A percentile compares a stretch with the other conserved stretches of the same genome.
Conservation (phyloP, 2,113 vertebrate genomes). For the Limanda limanda region DNA sequence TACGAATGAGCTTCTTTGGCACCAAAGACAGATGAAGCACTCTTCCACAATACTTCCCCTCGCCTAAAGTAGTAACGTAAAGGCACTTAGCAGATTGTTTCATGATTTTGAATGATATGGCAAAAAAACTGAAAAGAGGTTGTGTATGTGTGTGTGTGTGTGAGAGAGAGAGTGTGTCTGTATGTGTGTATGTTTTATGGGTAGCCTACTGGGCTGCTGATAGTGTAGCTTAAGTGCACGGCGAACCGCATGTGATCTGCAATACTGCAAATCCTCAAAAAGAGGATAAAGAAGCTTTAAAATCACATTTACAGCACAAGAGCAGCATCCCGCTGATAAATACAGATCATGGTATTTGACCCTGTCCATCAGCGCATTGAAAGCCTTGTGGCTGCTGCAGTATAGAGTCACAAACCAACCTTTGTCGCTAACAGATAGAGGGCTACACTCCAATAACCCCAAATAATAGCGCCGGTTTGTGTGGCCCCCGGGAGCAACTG, state of each 20-base stretch:
- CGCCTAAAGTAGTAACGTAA: slow-evolving; percentile 52
- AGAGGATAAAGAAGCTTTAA: slow-evolving; percentile 82
- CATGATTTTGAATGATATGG: slow-evolving; percentile 68
- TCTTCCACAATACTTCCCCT: slow-evolving; percentile 62
- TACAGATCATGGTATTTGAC: slow-evolving; percentile 82
- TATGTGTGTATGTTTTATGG: slow-evolving; percentile 40
- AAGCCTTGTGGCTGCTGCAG: slow-evolving; percentile 51
- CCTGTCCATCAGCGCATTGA: slow-evolving; percentile 75
- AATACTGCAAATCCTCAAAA: slow-evolving; percentile 79
- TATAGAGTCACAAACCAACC: slow-evolving; percentile 54
- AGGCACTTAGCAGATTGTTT: slow-evolving; percentile 66
- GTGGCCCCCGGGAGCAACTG: slow-evolving; percentile 26
- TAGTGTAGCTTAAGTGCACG: slow-evolving; percentile 76
- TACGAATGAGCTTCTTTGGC: slow-evolving; percentile 65
- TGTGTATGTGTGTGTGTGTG: slow-evolving; percentile 5
- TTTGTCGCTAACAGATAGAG: slow-evolving; percentile 66
- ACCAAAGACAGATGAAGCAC: slow-evolving; percentile 56
- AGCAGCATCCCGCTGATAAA: slow-evolving; percentile 77
- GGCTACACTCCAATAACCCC: slow-evolving; percentile 45
- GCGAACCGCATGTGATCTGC: slow-evolving; percentile 73
- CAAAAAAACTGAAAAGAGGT: slow-evolving; percentile 42
- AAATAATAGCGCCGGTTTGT: slow-evolving; percentile 39
- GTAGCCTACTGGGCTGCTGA: slow-evolving; percentile 67
- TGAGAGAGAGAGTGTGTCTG: slow-evolving; percentile 6
- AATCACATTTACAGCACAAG: slow-evolving; percentile 80